Evolutionary conservation across 2,797 vertebrate genomes (phyloP), one percentile per base, ranked within the genome.

Genomic region (Coregonus ussuriensis): DNA sequence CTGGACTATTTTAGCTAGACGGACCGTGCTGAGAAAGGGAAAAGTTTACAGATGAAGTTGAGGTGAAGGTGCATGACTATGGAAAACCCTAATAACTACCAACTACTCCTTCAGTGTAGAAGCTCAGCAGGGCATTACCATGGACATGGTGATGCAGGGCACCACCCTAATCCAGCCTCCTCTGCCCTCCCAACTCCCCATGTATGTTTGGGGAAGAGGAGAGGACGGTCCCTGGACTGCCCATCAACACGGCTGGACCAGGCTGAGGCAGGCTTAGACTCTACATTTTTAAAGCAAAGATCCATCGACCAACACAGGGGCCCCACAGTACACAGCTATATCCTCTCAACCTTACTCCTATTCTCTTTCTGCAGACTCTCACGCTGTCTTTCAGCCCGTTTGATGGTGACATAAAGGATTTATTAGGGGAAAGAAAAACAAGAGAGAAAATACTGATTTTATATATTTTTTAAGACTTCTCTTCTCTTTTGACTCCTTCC

Each of bases 371-470:
- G 67, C 76, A 71, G 72, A 16, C 29, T 74, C 75, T 72, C 75
- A 69, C 59, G 3, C 5, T 21, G 59, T 63, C 72, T 75, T 53
- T 82, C 69, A 81, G 56, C 16, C 72, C 80, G 81, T 91, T 87
- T 90, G 85, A 90, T 81, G 82, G 79, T 15, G 82, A 71, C 84
- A 90, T 91, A 41, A 92, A 91, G 88, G 85, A 88, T 92, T 91
- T 89, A 90, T 90, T 80, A 85, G 78, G 70, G 71, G 76, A 66
- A 59, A 41, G 76, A 53, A 29, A 1, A 68, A 78, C 52, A 68
- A 25, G 21, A 80, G 25, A 18, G 78, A 75, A 84, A 75, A 78
- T 78, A 80, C 78, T 75, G 80, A 78, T 79, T 33, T 54, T 63
- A 25, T 63, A 63, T 4, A 62, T 67, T 21, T 52, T 69, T 18